phyloP scores from a whole-genome alignment of 2,888 invertebrate species.

The Pogonocherus hispidulus region DNA sequence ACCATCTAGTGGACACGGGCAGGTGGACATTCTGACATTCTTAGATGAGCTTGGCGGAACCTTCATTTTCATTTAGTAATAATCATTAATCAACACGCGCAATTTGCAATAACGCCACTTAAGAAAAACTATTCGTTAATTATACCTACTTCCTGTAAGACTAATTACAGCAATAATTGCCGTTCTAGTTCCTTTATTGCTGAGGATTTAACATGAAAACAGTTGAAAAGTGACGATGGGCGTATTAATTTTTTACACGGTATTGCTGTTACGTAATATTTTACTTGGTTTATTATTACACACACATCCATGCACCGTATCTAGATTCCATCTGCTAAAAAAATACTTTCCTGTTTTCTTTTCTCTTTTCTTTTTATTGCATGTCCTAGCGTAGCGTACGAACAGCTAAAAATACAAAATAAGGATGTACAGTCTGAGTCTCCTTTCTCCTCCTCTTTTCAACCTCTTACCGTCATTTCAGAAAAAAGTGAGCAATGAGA shows the following conservation, averaged over 20 bases:
- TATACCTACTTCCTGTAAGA: slow-evolving; percentile 42
- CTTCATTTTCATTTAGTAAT: slow-evolving; percentile 53
- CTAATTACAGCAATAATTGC: slow-evolving; percentile 43
- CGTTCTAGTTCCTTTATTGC: slow-evolving; percentile 40
- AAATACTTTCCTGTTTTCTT: neutral
- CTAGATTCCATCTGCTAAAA: slow-evolving; percentile 1
- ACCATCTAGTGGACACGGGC: slow-evolving; percentile 58
- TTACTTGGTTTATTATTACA: slow-evolving; percentile 14
- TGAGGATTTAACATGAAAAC: slow-evolving; percentile 36
- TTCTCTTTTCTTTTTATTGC: no score
- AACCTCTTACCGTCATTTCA: no score
- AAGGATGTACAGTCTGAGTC: no score
- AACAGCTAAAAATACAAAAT: neutral
- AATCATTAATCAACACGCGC: slow-evolving; percentile 56
- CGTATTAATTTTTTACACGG: slow-evolving; percentile 39
- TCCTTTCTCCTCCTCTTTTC: no score
- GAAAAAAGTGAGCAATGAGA: no score
- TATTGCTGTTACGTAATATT: slow-evolving; percentile 11
- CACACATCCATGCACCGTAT: slow-evolving; percentile 7
- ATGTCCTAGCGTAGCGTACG: neutral
- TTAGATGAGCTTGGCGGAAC: slow-evolving; percentile 51
- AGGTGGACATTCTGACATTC: slow-evolving; percentile 58
- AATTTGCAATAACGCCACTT: slow-evolving; percentile 51
- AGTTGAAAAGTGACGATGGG: slow-evolving; percentile 36
- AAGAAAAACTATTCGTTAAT: slow-evolving; percentile 47